Conservation (phyloP, 92 coral and sea anemone genomes). For the Isaurus tuberculatus region DNA sequence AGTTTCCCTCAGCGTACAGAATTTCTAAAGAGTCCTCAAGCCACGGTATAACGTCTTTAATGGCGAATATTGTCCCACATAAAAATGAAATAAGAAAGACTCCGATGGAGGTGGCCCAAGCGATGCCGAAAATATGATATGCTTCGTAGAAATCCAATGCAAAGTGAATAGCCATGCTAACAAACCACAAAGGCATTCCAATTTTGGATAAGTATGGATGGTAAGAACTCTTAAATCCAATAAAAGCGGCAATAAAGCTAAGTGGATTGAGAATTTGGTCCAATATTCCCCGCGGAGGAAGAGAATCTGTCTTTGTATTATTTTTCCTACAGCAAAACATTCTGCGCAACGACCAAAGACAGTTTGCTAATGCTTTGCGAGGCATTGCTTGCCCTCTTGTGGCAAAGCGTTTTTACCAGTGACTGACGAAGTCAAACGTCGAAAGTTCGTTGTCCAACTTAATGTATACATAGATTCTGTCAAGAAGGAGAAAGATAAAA, state of each 20-base stretch:
- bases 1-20: constrained; percentile 84
- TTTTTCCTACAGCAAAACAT: constrained; percentile 40
- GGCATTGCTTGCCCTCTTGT: constrained; percentile 18
- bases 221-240: constrained; percentile 82
- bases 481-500: neutral
- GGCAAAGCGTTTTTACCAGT: neutral
- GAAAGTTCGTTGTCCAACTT: neutral
- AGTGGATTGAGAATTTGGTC: constrained; percentile 70
- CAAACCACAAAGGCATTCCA: constrained; percentile 81
- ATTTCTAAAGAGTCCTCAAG: constrained; percentile 85
- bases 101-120: constrained; percentile 97
- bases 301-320: neutral
- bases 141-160: constrained; percentile 97
- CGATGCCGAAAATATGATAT: constrained; percentile 83
- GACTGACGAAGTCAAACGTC: neutral
- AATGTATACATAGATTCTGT: constrained; percentile 18
- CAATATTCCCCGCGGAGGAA: constrained; percentile 66
- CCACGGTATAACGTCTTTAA: constrained; percentile 89
- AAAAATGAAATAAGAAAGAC: constrained; percentile 82
- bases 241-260: constrained; percentile 79
- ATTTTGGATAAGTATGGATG: constrained; percentile 65
- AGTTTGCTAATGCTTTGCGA: constrained; percentile 37
- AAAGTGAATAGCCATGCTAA: constrained; percentile 78
- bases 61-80: constrained; percentile 76
- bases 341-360: constrained; percentile 23